Evolutionary conservation across 2,888 invertebrate genomes (phyloP).

Genomic region (Carabus problematicus): DNA sequence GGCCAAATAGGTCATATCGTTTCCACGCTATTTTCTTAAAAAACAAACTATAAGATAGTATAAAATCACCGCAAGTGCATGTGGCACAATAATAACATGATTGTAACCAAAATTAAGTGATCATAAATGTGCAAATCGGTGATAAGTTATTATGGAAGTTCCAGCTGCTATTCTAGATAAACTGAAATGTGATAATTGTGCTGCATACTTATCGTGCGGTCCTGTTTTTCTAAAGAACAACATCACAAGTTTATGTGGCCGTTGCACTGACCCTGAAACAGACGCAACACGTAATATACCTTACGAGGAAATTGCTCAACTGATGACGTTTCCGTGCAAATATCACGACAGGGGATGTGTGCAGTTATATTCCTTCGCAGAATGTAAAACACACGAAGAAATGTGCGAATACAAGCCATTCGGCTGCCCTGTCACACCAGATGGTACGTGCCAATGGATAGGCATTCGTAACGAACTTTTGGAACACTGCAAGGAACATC

Average conservation of each 20-base stretch:
- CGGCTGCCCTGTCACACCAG: neutral
- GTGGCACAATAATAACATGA: too few relatives aligned
- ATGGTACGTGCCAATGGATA: neutral
- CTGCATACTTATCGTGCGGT: neutral
- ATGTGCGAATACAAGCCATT: neutral
- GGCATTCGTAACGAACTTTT: neutral
- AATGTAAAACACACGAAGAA: neutral
- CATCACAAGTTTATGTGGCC: slow-evolving; percentile 8
- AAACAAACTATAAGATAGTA: too few relatives aligned
- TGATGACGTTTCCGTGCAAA: slow-evolving; percentile 3
- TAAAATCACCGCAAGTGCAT: too few relatives aligned
- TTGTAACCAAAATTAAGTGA: too few relatives aligned
- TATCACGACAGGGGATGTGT: neutral
- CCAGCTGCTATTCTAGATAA: neutral
- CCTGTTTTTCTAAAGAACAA: neutral
- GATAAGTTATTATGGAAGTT: too few relatives aligned
- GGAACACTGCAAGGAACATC: neutral
- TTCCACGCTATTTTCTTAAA: too few relatives aligned
- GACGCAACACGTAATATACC: neutral
- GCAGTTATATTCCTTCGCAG: neutral
- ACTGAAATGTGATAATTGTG: slow-evolving; percentile 6
- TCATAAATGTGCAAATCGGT: too few relatives aligned
- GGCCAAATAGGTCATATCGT: too few relatives aligned
- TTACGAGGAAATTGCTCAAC: neutral
- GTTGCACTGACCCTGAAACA: neutral